Evolutionary conservation across 2,888 invertebrate genomes (phyloP).

Genomic region (Parnassius mnemosyne): DNA sequence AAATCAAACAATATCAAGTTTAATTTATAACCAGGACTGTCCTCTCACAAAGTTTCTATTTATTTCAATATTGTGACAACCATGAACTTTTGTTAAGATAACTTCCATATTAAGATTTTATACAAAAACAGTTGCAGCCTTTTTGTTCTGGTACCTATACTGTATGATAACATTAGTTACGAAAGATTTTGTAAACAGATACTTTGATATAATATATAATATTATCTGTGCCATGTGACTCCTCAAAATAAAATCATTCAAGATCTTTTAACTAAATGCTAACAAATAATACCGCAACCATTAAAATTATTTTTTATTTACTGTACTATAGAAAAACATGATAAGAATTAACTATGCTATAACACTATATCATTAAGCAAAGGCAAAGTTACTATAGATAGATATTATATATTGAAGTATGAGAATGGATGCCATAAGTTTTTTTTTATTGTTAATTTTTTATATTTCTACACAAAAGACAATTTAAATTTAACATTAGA

Average conservation of each 20-base stretch:
- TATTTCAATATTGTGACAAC: no score
- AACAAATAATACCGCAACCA: constrained; percentile 13
- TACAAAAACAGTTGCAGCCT: no score
- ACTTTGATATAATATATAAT: no score
- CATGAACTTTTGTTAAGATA: no score
- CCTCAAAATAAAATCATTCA: background rate
- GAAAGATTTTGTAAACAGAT: no score
- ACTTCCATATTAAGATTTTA: no score
- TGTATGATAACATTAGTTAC: no score
- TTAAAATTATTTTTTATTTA: constrained; percentile 12
- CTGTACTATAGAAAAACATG: constrained; percentile 2
- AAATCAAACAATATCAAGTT: no score
- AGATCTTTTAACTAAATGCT: constrained; percentile 6
- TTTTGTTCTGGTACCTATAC: no score
- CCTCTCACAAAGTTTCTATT: no score
- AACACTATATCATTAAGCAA: constrained; percentile 8
- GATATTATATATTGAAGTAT: constrained; percentile 7
- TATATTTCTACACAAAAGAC: constrained; percentile 7
- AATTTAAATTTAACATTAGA: background rate
- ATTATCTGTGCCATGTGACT: no score
- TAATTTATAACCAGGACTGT: no score
- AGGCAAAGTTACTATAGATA: constrained; percentile 12
- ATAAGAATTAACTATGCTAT: constrained; percentile 15
- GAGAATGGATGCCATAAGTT: constrained; percentile 9
- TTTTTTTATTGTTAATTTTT: constrained; percentile 12